phyloP scores from a whole-genome alignment of 2,113 vertebrate genomes.

The Myxocyprinus asiaticus region DNA sequence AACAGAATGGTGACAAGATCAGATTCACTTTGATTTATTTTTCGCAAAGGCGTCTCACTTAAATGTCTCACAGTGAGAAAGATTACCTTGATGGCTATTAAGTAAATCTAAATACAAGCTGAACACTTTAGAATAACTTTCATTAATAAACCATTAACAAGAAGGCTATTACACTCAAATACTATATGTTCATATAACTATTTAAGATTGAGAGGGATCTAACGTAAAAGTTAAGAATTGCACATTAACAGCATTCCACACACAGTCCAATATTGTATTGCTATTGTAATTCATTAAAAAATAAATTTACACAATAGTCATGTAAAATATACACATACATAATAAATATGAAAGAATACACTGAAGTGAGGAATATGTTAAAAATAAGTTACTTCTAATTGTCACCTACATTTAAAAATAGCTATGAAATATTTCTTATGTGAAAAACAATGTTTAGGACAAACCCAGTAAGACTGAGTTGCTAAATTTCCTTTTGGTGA shows the following conservation, averaged over 20 bases:
- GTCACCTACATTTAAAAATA: background rate
- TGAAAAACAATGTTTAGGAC: background rate
- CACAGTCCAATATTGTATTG: no score
- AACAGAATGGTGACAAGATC: background rate
- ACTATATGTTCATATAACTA: background rate
- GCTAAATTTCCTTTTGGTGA: conserved; percentile 43
- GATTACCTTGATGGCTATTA: no score
- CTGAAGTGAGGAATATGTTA: background rate
- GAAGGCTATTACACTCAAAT: no score
- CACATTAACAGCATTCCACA: no score
- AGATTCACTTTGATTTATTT: background rate
- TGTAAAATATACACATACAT: no score
- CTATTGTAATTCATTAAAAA: no score
- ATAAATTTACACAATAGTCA: no score
- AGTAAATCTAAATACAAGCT: no score
- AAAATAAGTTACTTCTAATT: background rate
- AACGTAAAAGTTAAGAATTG: no score
- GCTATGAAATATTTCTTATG: background rate
- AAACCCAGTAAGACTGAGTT: background rate
- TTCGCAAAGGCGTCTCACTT: background rate
- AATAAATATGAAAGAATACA: background rate
- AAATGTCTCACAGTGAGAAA: background rate
- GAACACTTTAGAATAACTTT: no score
- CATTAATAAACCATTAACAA: no score
- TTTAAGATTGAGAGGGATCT: no score